These are phyloP conservation scores for Oxygymnocypris stewartii DNA, from an alignment of 2,113 vertebrate genomes.

Conservation along the genomic window DNA sequence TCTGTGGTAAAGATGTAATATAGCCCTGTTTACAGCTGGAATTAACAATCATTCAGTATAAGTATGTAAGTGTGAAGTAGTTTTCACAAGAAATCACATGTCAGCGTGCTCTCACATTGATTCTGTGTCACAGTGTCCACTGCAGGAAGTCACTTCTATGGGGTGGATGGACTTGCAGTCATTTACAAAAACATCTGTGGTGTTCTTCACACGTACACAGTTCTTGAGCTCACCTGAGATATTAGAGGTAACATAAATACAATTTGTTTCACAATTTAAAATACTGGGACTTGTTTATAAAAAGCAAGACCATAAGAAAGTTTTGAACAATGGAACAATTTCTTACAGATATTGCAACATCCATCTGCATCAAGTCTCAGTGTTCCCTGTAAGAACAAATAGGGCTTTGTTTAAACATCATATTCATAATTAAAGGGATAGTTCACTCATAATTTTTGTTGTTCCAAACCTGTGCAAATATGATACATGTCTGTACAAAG, in stretches of 20 bases:
- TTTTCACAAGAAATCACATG: neutral
- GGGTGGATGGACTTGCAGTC: constrained; percentile 71
- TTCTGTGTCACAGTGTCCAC: constrained; percentile 78
- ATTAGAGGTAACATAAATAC: neutral
- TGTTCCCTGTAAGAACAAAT: constrained; percentile 67
- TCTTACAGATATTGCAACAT: constrained; percentile 76
- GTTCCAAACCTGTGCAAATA: neutral
- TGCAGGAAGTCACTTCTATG: constrained; percentile 78
- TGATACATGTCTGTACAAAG: neutral
- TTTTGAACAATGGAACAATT: neutral
- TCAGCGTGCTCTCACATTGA: constrained; percentile 78
- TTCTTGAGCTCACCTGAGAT: constrained; percentile 59
- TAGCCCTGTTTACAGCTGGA: neutral
- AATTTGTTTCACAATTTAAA: neutral
- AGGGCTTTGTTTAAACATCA: constrained; percentile 20
- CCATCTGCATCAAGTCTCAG: constrained; percentile 61
- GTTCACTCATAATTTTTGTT: neutral
- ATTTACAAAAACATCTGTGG: constrained; percentile 64
- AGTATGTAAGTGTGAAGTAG: neutral
- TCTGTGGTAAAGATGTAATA: constrained; percentile 50
- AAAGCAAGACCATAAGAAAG: neutral
- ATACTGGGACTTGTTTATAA: neutral
- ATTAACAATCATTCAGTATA: neutral
- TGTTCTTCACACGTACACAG: constrained; percentile 70
- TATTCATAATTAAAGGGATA: neutral